Conservation (phyloP, 2,888 invertebrate genomes). For the Aromia moschata region DNA sequence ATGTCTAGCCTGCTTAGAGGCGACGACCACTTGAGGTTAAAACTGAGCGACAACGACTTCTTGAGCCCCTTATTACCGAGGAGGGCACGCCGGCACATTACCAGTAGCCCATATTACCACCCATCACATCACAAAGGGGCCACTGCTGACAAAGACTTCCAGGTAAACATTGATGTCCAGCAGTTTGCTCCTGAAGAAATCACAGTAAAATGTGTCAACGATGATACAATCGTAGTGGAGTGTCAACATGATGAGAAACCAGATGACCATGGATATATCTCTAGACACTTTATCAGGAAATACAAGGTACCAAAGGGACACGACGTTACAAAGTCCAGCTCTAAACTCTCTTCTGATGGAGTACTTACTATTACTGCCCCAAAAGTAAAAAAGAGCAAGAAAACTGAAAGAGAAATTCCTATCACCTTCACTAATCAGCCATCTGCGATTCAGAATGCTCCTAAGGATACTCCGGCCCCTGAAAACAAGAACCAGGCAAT, state of each 20-base stretch:
- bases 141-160: conserved; percentile 17
- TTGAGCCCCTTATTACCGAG: conserved; percentile 22
- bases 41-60: conserved; percentile 18
- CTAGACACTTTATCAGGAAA: conserved; percentile 77
- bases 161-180: conserved; percentile 52
- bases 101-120: conserved; percentile 17
- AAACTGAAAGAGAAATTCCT: conserved; percentile 60
- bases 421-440: conserved; percentile 46
- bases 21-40: conserved; percentile 16
- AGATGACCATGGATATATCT: conserved; percentile 77
- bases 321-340: conserved; percentile 75
- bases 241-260: conserved; percentile 80
- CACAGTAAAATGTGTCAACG: conserved; percentile 75
- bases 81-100: conserved; percentile 15
- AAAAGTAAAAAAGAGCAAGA: conserved; percentile 58
- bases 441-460: conserved; percentile 3
- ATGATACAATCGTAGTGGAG: conserved; percentile 72
- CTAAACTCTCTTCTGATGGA: conserved; percentile 80
- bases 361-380: conserved; percentile 75
- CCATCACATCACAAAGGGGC: not conserved
- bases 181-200: conserved; percentile 81
- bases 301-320: conserved; percentile 79
- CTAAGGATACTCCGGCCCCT: not conserved
- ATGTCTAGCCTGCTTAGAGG: conserved; percentile 18
- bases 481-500: not conserved